Percentiles rank a stretch among this genome's conserved stretches.
Evolutionary conservation across 2,113 vertebrate genomes (phyloP).

Genomic region (Psammodynastes pulverulentus): DNA sequence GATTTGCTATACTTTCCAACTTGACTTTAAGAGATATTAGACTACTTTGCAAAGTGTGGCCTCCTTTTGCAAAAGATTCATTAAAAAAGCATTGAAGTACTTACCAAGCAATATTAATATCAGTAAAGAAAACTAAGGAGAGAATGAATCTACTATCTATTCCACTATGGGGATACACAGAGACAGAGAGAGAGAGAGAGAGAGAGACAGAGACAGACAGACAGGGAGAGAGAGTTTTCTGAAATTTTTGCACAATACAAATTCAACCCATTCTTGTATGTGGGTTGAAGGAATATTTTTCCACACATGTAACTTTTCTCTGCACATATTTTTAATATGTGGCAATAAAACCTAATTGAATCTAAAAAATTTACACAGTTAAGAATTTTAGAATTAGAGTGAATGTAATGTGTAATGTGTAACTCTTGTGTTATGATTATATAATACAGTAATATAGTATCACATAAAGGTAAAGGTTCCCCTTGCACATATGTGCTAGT

Average conservation of each 20-base stretch:
- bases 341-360: not conserved
- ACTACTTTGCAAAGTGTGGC: slow-evolving; percentile 16
- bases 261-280: not conserved
- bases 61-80: slow-evolving; percentile 39
- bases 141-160: not conserved
- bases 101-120: slow-evolving; percentile 12
- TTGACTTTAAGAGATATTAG: not conserved
- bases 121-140: not conserved
- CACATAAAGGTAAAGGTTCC: no score
- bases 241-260: not conserved
- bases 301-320: not conserved
- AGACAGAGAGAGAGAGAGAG: no score
- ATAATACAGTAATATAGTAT: not conserved
- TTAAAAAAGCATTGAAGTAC: slow-evolving; percentile 48
- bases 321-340: not conserved
- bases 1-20: not conserved
- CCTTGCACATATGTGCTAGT: no score
- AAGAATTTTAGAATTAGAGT: not conserved
- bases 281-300: not conserved
- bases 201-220: no score
- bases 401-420: not conserved
- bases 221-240: not conserved
- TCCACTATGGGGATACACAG: not conserved
- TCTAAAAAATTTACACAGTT: not conserved
- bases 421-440: not conserved